Base-by-base conservation (phyloP, 1,140 invertebrate species). In the Monomorium pharaonis region DNA sequence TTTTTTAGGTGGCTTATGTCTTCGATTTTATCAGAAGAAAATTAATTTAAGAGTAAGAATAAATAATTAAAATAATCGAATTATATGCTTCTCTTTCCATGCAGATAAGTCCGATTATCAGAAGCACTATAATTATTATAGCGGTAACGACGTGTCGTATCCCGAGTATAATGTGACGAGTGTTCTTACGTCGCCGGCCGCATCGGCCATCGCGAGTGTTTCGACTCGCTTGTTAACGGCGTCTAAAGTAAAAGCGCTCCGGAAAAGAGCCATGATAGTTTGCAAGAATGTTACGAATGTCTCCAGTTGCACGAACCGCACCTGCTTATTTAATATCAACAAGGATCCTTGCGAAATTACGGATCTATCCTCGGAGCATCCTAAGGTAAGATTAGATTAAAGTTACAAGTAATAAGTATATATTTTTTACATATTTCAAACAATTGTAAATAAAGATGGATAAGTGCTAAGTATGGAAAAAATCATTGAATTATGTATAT, bases 281-380 rank as follows among this genome's bases (percentile, higher is more conserved):
- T 95, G 94, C 21, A 18, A 87, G 16, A 51, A 75, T 37, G 4
- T 63, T 0, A 62, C 33, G 0, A 16, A 70, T 16, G 78, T 63
- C 6, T 21, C 91, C 0, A 84, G 87, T 27, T 94, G 94, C 30
- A 65, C 56, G 1, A 70, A 84, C 0, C 76, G n/a, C 18, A 58
- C 51, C 44, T 95, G 94, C 77, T 83, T 95, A 24, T 95, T 94
- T 84, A 87, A 95, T 76, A 60, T 94, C n/a, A 24, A 81, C 0
- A 47, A 69, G 0, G 94, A 95, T 90, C 94, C 94, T 60, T 95
- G 94, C 51, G 94, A 95, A 76, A 92, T 81, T 24, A 81, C 14
- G 2, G 93, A 95, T 84, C 18, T 95, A 3, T 94, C 92, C 6
- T 2, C 42, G 0, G 2, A 84, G 18, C 37, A 91, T 83, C 93